Evolutionary conservation across 2,113 vertebrate species (phyloP).

Genomic region (Aspiorhynchus laticeps): DNA sequence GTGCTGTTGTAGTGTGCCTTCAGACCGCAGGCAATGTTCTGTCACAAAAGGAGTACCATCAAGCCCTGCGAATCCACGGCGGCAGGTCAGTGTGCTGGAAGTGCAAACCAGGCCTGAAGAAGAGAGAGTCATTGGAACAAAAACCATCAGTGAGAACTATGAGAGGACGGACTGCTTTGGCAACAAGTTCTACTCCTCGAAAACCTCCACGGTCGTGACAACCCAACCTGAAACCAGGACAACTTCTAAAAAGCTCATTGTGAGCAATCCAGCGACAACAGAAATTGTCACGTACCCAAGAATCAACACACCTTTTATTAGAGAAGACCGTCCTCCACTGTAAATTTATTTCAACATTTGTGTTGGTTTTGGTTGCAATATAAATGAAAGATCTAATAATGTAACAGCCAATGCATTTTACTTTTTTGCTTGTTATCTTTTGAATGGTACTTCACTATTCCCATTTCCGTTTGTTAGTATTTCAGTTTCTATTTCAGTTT

Average conservation of each 20-base stretch:
- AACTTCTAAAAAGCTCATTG: conserved; percentile 55
- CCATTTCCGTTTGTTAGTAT: neutral
- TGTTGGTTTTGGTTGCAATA: neutral
- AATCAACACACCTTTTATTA: conserved; percentile 66
- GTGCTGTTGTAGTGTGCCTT: conserved; percentile 52
- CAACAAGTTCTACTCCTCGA: conserved; percentile 79
- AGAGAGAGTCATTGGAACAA: conserved; percentile 72
- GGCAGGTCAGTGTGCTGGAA: conserved; percentile 81
- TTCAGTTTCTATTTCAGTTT: neutral
- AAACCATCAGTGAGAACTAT: conserved; percentile 79
- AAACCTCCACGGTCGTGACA: conserved; percentile 78
- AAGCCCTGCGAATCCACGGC: conserved; percentile 64
- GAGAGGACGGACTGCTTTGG: conserved; percentile 80
- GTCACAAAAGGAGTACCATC: conserved; percentile 50
- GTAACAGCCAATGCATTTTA: neutral
- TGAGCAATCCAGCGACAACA: conserved; percentile 62
- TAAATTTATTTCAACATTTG: neutral
- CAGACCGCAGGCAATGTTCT: conserved; percentile 44
- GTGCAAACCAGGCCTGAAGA: conserved; percentile 74
- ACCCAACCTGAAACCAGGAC: conserved; percentile 74
- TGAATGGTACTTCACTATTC: neutral
- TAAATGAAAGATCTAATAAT: neutral
- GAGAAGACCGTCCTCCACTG: conserved; percentile 48
- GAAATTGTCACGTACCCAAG: conserved; percentile 74
- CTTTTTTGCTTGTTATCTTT: neutral